These are phyloP conservation scores for Indicator maculatus DNA, from an alignment of 2,113 vertebrate species.

Conservation along the genomic window DNA sequence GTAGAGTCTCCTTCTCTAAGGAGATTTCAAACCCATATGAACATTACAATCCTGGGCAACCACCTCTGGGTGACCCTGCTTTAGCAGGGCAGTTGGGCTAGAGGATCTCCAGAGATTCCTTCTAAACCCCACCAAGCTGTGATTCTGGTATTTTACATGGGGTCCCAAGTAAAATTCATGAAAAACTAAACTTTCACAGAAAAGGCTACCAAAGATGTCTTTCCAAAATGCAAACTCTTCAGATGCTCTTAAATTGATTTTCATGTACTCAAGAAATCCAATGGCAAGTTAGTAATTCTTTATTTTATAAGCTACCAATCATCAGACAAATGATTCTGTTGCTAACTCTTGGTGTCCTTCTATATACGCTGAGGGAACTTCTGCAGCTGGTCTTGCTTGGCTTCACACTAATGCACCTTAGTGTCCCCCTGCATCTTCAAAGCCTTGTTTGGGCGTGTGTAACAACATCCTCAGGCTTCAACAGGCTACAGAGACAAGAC, in stretches of 20 bases:
- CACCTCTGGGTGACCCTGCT: too few species aligned
- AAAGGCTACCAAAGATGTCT: neutral
- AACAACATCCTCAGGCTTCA: neutral
- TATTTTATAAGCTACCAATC: neutral
- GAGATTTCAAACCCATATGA: too few species aligned
- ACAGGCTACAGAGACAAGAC: neutral
- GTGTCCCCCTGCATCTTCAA: accelerated
- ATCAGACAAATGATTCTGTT: neutral
- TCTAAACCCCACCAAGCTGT: too few species aligned
- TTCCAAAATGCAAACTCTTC: neutral
- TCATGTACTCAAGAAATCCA: neutral
- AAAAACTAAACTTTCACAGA: neutral
- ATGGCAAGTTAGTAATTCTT: neutral
- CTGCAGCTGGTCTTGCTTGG: neutral
- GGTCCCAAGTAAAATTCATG: too few species aligned
- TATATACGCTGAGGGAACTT: accelerated
- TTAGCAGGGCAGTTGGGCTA: too few species aligned
- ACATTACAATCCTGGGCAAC: too few species aligned
- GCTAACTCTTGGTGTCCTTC: neutral
- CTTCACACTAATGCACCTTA: neutral
- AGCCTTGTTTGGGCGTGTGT: accelerated
- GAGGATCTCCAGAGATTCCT: too few species aligned
- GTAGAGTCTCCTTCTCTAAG: too few species aligned
- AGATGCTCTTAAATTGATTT: too few species aligned
- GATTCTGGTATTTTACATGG: too few species aligned